Percentiles rank a stretch among this genome's conserved stretches.
phyloP scores from a whole-genome alignment of 2,797 vertebrate genomes.

The Lagorchestes hirsutus region DNA sequence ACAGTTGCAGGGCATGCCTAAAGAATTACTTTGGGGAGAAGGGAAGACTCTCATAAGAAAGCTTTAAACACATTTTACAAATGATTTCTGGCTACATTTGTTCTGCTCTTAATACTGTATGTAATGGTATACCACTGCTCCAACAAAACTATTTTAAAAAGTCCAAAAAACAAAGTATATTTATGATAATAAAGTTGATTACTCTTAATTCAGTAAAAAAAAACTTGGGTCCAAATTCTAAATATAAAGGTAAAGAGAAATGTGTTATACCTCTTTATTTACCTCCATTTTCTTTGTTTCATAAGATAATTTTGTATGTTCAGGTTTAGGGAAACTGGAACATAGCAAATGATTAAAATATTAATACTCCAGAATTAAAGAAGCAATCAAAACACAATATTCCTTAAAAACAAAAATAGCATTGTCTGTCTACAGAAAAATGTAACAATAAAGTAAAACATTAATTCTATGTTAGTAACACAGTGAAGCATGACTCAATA shows the following conservation, averaged over 20 bases:
- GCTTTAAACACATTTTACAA: background rate
- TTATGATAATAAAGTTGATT: background rate
- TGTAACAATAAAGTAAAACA: background rate
- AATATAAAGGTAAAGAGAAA: background rate
- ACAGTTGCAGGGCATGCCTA: background rate
- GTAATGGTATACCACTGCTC: background rate
- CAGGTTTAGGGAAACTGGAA: conserved; percentile 81
- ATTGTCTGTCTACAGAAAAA: background rate
- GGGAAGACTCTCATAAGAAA: background rate
- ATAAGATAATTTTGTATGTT: conserved; percentile 70
- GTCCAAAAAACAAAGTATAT: background rate
- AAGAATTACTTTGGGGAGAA: background rate
- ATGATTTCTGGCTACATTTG: background rate
- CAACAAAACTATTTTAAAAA: background rate
- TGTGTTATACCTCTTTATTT: conserved; percentile 80
- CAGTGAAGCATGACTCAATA: background rate
- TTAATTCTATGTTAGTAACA: no score
- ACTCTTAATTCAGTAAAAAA: conserved; percentile 39
- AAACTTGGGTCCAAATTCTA: conserved; percentile 5
- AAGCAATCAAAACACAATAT: conserved; percentile 21
- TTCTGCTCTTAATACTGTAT: background rate
- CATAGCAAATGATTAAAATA: conserved; percentile 63
- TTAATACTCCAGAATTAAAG: conserved; percentile 49
- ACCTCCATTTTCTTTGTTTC: conserved; percentile 68
- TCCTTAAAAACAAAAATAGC: background rate